Percentiles rank a stretch among this genome's conserved stretches.
Conservation (phyloP, 2,888 invertebrate genomes). For the Perdita meconis region DNA sequence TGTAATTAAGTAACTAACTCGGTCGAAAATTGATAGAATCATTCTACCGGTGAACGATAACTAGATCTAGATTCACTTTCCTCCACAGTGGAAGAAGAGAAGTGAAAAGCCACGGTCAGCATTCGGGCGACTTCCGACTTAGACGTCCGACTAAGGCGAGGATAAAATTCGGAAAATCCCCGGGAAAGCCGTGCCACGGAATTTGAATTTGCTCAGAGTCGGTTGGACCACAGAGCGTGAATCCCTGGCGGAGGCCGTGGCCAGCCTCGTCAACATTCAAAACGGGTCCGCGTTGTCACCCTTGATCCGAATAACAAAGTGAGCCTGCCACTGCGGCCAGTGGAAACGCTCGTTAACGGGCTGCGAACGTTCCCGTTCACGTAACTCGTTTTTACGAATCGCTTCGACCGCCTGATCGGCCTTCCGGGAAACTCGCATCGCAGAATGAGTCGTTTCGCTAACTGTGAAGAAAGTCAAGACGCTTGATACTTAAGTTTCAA, state of each 20-base stretch:
- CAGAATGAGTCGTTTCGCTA: conserved; percentile 20
- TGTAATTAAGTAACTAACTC: too few species aligned
- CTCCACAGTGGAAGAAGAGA: conserved; percentile 11
- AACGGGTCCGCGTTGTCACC: conserved; percentile 47
- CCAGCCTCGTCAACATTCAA: conserved; percentile 60
- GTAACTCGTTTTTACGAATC: conserved; percentile 28
- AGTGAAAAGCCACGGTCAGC: conserved; percentile 39
- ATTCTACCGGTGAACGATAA: too few species aligned
- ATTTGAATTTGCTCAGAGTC: conserved; percentile 76
- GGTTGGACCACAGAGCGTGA: conserved; percentile 38
- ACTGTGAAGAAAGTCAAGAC: conserved; percentile 13
- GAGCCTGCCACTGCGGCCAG: conserved; percentile 17
- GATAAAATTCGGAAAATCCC: conserved; percentile 73
- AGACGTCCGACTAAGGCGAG: conserved; percentile 46
- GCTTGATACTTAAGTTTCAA: not conserved
- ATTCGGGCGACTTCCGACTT: conserved; percentile 59
- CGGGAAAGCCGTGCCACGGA: conserved; percentile 65
- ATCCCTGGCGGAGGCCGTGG: conserved; percentile 47
- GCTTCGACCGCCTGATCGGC: conserved; percentile 12
- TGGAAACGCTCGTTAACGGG: conserved; percentile 58
- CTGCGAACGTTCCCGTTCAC: conserved; percentile 37
- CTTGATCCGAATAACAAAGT: conserved; percentile 66
- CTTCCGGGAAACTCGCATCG: conserved; percentile 18
- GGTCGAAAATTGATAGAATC: too few species aligned
- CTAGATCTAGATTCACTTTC: not conserved